Conservation (phyloP, 2,113 vertebrate species). For the Paratilapia polleni region DNA sequence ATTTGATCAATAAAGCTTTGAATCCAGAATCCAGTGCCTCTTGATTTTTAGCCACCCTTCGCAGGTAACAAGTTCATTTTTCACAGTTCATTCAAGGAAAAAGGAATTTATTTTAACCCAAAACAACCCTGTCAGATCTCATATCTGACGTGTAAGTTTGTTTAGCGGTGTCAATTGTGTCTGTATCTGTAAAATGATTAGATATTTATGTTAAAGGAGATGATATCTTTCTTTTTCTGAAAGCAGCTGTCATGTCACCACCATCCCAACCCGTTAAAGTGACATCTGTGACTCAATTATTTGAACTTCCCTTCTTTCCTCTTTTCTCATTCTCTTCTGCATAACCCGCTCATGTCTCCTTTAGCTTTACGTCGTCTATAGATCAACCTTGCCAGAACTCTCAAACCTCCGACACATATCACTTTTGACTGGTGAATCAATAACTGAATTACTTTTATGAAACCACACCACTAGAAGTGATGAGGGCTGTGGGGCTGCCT, state of each 20-base stretch:
- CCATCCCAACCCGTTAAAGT: neutral
- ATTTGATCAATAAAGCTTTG: conserved; percentile 13
- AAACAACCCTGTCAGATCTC: neutral
- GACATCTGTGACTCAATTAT: conserved; percentile 27
- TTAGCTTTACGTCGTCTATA: conserved; percentile 38
- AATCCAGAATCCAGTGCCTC: neutral
- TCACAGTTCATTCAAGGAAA: neutral
- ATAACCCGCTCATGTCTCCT: conserved; percentile 33
- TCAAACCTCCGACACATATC: conserved; percentile 62
- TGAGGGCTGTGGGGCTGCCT: conserved; percentile 48
- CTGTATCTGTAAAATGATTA: neutral
- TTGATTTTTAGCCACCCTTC: neutral
- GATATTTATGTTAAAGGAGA: conserved; percentile 13
- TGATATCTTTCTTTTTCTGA: neutral
- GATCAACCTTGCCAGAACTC: conserved; percentile 54
- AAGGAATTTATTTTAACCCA: neutral
- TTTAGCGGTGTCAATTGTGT: neutral
- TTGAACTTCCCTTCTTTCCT: conserved; percentile 3
- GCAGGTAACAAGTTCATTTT: conserved; percentile 18
- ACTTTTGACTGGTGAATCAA: conserved; percentile 70
- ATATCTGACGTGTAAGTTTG: neutral
- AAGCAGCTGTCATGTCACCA: conserved; percentile 28
- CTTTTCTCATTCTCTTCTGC: neutral
- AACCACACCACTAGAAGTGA: conserved; percentile 67
- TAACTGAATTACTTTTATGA: conserved; percentile 75